Evolutionary conservation across 2,888 invertebrate genomes (phyloP), one percentile per base, ranked within the genome.

Genomic region (Cylloceria caligata): DNA sequence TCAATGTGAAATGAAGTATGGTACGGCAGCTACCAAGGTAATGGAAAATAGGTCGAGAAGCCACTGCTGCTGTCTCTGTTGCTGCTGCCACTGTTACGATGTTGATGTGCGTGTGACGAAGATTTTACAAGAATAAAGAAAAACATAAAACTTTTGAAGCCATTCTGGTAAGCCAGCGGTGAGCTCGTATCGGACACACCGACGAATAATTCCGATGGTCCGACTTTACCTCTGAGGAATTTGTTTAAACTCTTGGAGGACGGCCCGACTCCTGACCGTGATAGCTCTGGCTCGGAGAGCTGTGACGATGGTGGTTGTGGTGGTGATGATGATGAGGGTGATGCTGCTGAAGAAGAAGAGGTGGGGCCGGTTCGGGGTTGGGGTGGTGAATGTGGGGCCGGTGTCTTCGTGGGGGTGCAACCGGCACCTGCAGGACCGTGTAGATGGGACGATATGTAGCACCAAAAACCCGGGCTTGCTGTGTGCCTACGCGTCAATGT

Each of bases 391-490:
- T 89, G 88, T 87, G 90, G 87, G 88, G 86, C 85, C 91, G 91
- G 87, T 90, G 91, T 89, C 89, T 90, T 91, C 91, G 91, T 80
- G 91, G 90, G 64, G 91, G 91, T 73, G 89, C 91, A 88, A 91
- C 89, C 83, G 91, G 91, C 87, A 87, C 88, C 88, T 87, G 88
- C 81, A 89, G 87, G 84, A 89, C 91, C 90, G 89, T 90, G 91
- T 86, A 92, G 90, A 88, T 91, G 91, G 88, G 91, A 89, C 87
- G 92, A 92, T 90, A 92, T 90, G 91, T 92, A 92, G 91, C 91
- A 92, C 92, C 92, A 92, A 88, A 92, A 90, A 89, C 92, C 88
- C 87, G 92, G 91, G 82, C 89, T 91, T 87, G 91, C 88, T 88
- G 92, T 88, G 88, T 92, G 92, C 92, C 92, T 91, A 88, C 87